Percentiles rank a stretch among this genome's conserved stretches.
phyloP scores from a whole-genome alignment of 2,888 invertebrate species.

The Empis stercorea region DNA sequence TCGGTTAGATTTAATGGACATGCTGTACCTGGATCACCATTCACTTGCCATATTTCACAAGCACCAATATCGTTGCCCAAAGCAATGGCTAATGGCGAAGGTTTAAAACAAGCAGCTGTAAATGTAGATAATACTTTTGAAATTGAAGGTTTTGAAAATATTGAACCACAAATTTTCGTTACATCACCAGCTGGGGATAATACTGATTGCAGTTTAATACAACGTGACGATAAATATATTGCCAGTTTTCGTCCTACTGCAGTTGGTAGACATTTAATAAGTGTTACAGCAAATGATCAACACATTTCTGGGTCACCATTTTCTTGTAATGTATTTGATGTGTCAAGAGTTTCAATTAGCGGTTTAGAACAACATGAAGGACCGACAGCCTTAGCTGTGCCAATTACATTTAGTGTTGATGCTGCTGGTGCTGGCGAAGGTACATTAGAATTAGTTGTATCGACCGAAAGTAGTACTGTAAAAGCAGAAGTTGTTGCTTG shows the following conservation, averaged over 20 bases:
- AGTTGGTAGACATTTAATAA: constrained; percentile 76
- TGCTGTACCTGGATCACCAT: constrained; percentile 83
- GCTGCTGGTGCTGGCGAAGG: constrained; percentile 92
- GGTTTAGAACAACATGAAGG: constrained; percentile 45
- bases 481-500: constrained; percentile 81
- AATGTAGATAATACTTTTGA: constrained; percentile 43
- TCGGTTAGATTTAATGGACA: constrained; percentile 75
- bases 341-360: constrained; percentile 62
- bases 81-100: constrained; percentile 37
- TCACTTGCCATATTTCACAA: constrained; percentile 66
- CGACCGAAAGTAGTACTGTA: constrained; percentile 77
- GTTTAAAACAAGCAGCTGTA: constrained; percentile 33
- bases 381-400: constrained; percentile 52
- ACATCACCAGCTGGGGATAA: constrained; percentile 75
- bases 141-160: constrained; percentile 42
- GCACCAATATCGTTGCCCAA: constrained; percentile 45
- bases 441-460: constrained; percentile 80
- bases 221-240: constrained; percentile 55
- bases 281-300: constrained; percentile 69
- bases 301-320: constrained; percentile 86
- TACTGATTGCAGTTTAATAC: constrained; percentile 56
- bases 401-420: constrained; percentile 86
- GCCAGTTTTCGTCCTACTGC: constrained; percentile 72
- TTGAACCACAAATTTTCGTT: constrained; percentile 58
- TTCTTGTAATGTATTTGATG: constrained; percentile 89